Conservation (phyloP, 2,888 invertebrate species). For the Phyto melanocephala region DNA sequence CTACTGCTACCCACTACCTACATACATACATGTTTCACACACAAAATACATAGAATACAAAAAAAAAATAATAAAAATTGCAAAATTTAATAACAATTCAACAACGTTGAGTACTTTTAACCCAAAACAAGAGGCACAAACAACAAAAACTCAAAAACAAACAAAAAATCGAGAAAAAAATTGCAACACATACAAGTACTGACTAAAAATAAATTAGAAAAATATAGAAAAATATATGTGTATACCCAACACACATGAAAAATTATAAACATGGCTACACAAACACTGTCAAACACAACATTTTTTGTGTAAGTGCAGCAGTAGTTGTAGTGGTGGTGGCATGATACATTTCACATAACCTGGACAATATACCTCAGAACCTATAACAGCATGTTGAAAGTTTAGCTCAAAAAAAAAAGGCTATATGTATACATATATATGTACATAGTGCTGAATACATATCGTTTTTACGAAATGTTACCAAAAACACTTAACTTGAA, state of each 20-base stretch:
- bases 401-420: slow-evolving; percentile 21
- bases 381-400: slow-evolving; percentile 56
- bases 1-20: slow-evolving; percentile 23
- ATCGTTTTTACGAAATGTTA: slow-evolving; percentile 22
- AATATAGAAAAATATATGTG: slow-evolving; percentile 15
- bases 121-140: slow-evolving; percentile 44
- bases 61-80: slow-evolving; percentile 58
- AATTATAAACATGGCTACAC: slow-evolving; percentile 2
- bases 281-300: not conserved
- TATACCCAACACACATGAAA: slow-evolving; percentile 22
- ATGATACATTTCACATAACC: slow-evolving; percentile 15
- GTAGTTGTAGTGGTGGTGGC: not conserved
- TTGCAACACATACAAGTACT: slow-evolving; percentile 25
- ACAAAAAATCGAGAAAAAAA: slow-evolving; percentile 5
- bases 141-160: slow-evolving; percentile 19
- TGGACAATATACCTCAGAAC: slow-evolving; percentile 48
- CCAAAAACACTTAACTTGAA: slow-evolving; percentile 35
- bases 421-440: not conserved
- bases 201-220: slow-evolving; percentile 55
- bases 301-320: not conserved
- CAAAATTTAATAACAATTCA: slow-evolving; percentile 64
- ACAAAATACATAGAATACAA: not conserved
- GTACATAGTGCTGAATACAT: not conserved
- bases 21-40: not conserved
- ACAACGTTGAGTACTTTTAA: slow-evolving; percentile 59